phyloP scores from a whole-genome alignment of 2,113 vertebrate species.

The Aramus guarauna region DNA sequence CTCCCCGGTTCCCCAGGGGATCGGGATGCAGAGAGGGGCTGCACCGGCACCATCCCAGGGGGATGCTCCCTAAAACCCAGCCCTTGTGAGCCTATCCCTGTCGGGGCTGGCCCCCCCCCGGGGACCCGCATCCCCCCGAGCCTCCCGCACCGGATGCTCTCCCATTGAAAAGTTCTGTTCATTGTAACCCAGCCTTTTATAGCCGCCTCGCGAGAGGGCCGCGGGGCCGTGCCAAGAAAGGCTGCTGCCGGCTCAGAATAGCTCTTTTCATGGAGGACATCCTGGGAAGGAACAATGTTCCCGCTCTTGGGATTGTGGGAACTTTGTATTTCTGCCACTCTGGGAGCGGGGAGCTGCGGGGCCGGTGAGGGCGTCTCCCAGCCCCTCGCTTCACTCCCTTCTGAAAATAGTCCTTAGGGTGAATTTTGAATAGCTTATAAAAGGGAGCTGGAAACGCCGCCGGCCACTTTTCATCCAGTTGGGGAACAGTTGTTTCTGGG shows the following conservation, averaged over 20 bases:
- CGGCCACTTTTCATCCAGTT: fast-evolving
- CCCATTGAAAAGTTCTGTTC: conserved; percentile 38
- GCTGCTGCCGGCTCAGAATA: conserved; percentile 65
- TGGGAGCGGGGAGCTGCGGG: background rate
- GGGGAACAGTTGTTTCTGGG: background rate
- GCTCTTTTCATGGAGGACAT: conserved; percentile 68
- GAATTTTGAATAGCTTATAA: background rate
- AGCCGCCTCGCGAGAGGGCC: background rate
- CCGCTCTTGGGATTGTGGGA: conserved; percentile 61
- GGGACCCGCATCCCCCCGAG: background rate
- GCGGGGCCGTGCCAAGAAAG: conserved; percentile 50
- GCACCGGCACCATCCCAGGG: background rate
- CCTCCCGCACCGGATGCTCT: background rate
- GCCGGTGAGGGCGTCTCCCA: background rate
- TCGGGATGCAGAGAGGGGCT: background rate
- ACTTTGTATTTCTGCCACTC: conserved; percentile 6
- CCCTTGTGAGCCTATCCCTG: background rate
- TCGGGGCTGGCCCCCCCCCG: background rate
- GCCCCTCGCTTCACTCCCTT: background rate
- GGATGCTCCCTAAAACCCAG: background rate
- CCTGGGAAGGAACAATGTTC: conserved; percentile 68
- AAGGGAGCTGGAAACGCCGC: background rate
- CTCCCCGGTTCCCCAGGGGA: fast-evolving
- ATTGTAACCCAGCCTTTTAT: conserved; percentile 46
- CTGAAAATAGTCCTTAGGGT: background rate